Evolutionary conservation across 2,113 vertebrate genomes (phyloP).

Genomic region (Blennius ocellaris): DNA sequence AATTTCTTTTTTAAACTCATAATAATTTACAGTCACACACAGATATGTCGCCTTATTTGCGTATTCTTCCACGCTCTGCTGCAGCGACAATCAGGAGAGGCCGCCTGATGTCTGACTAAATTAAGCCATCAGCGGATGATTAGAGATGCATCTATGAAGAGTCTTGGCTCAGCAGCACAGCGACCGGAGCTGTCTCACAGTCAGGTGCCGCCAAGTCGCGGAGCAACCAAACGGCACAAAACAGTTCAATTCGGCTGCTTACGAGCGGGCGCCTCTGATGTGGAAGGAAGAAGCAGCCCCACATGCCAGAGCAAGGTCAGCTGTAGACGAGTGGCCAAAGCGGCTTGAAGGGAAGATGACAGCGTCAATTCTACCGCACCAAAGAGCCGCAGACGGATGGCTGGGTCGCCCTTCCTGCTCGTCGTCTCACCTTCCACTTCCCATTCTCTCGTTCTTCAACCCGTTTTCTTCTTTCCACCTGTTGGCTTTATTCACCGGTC

Average conservation of each 20-base stretch:
- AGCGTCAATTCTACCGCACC: slow-evolving; percentile 35
- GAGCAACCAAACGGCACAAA: slow-evolving; percentile 40
- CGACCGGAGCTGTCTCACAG: slow-evolving; percentile 1
- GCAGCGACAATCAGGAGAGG: not conserved
- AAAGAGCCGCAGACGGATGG: slow-evolving; percentile 59
- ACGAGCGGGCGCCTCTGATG: slow-evolving; percentile 48
- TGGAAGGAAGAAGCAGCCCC: slow-evolving; percentile 54
- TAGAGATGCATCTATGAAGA: slow-evolving; percentile 7
- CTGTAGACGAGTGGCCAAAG: slow-evolving; percentile 66
- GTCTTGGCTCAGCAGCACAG: not conserved
- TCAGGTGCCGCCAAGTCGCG: slow-evolving; percentile 20
- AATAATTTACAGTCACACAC: slow-evolving; percentile 25
- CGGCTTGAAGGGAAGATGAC: slow-evolving; percentile 60
- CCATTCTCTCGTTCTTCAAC: slow-evolving; percentile 15
- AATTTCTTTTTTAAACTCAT: not conserved
- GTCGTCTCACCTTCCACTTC: slow-evolving; percentile 13
- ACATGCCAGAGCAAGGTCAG: slow-evolving; percentile 62
- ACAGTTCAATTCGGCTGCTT: slow-evolving; percentile 18
- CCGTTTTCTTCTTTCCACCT: not conserved
- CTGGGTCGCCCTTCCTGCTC: slow-evolving; percentile 39
- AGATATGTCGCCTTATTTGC: slow-evolving; percentile 8
- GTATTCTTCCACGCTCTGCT: not conserved
- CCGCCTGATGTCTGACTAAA: slow-evolving; percentile 15
- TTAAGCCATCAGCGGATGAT: slow-evolving; percentile 10
- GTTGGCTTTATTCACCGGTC: not conserved